Base-by-base conservation (phyloP, 2,888 invertebrate species). In the Eretmocerus hayati region DNA sequence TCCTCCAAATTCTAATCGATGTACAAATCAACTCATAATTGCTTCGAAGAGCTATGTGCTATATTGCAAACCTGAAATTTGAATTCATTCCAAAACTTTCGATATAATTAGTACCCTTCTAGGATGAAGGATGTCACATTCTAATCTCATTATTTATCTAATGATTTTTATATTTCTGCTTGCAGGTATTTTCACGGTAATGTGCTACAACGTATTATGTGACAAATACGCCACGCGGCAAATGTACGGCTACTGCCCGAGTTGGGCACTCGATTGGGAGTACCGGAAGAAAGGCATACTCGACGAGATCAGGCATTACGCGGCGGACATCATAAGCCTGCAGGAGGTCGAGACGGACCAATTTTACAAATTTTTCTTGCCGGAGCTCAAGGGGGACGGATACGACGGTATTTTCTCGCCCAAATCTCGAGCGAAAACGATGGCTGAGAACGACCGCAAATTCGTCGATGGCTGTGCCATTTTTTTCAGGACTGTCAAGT, bases 401-500 rank as follows among this genome's bases (percentile, higher is more conserved):
- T 91, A 90, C 70, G 86, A 90, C 61, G 97, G 97, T 21, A 95
- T 99, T 59, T 97, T 96, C 74, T 92, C 94, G 30, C 95, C 97
- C 1, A 99, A 99, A 74, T 95, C 96, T 1, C 81, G 99, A 49
- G 97, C 97, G 40, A 94, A 96, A 73, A 97, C 96, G 49, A 99
- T 99, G 97, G 83, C 85, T 2, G 96, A 96, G 67, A 85, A 88
- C 60, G 97, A 99, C 69, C 79, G 93, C 65, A 96, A 95, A 75
- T 93, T 90, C 74, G 99, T 99, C 46, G 99, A 99, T 71, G 99
- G 99, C 56, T 99, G 97, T 78, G 97, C 97, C 59, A 97, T 99
- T 67, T 97, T 99, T 78, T 99, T 86, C 76, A 84, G 90, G 73
- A 85, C 87, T 68, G 84, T 86, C 67, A 93, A 93, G 91, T 91